Percentiles rank a stretch among this genome's conserved stretches.
These are phyloP conservation scores for Hyles lineata DNA, from an alignment of 2,888 invertebrate species.

Conservation along the genomic window DNA sequence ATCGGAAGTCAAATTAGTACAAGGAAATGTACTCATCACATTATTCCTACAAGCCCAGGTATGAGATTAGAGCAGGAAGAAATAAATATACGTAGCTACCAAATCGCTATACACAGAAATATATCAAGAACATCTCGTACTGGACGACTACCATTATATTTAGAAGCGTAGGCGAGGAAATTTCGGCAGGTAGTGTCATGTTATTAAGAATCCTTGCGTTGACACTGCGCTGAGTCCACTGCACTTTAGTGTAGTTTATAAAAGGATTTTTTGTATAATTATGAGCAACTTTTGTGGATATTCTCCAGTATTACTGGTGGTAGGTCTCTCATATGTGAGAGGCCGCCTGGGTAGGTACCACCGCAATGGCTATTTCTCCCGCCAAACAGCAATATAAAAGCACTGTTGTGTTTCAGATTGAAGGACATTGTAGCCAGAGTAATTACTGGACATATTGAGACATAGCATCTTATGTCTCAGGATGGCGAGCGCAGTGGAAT, in stretches of 20 bases:
- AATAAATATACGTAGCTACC: neutral
- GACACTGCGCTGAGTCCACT: slow-evolving; percentile 44
- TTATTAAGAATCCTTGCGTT: slow-evolving; percentile 66
- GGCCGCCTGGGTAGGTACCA: no score
- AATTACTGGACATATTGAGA: no score
- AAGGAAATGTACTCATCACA: no score
- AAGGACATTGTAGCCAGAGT: no score
- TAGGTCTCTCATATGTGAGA: no score
- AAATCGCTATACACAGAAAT: slow-evolving; percentile 27
- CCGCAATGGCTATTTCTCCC: no score
- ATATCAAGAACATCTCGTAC: slow-evolving; percentile 35
- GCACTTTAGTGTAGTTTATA: slow-evolving; percentile 22
- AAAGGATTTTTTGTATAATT: neutral
- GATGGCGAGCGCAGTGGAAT: no score
- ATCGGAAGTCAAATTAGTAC: no score
- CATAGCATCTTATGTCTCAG: no score
- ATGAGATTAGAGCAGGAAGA: neutral
- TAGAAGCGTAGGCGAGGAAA: slow-evolving; percentile 73
- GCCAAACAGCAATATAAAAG: no score
- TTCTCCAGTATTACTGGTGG: no score
- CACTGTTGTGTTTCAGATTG: no score
- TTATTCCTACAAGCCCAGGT: neutral
- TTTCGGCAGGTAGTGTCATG: slow-evolving; percentile 76
- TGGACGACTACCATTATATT: slow-evolving; percentile 40
- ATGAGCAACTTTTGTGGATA: neutral